Evolutionary conservation across 2,888 invertebrate species (phyloP), one percentile per base, ranked within the genome.

Genomic region (Eupithecia exiguata): DNA sequence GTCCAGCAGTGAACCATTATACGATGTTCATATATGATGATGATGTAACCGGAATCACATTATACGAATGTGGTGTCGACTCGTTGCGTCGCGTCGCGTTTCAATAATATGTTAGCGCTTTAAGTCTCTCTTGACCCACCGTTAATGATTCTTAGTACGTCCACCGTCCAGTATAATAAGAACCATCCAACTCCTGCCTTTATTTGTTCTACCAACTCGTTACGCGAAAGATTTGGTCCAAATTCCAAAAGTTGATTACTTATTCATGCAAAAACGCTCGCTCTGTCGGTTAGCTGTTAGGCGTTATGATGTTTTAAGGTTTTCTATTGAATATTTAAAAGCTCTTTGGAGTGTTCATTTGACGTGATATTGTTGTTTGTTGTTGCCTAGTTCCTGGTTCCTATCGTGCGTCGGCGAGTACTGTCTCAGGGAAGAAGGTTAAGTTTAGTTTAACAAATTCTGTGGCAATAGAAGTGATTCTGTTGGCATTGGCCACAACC

Each of bases 121-220:
- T 3, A 62, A 35, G 46, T 68, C n/a, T 12, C 36, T 35, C 1
- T 5, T n/a, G 66, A 21, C 36, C 16, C 35, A 46, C 21, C 53
- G 12, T 6, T 18, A 18, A 7, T 5, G 1, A 46, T 7, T 66
- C 74, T 77, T 9, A 75, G 30, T 79, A 63, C 74, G 43, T 68
- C 69, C 73, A 69, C 66, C 58, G 69, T 53, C 74, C 68, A 68
- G 86, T 85, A 86, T 92, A 92, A 92, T 90, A 92, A 92, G 88
- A 89, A 89, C 84, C 83, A 79, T 76, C 78, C 80, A 75, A 79
- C 75, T 71, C 49, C 78, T 78, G 79, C 86, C 86, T 91, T 91
- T 92, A 92, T 93, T 93, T 92, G 92, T 92, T 92, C 89, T 85
- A 84, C 76, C 88, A 92, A 93, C 93, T 92, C 93, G 93, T 93